phyloP scores from a whole-genome alignment of 2,113 vertebrate genomes.

The Hippoglossus stenolepis region DNA sequence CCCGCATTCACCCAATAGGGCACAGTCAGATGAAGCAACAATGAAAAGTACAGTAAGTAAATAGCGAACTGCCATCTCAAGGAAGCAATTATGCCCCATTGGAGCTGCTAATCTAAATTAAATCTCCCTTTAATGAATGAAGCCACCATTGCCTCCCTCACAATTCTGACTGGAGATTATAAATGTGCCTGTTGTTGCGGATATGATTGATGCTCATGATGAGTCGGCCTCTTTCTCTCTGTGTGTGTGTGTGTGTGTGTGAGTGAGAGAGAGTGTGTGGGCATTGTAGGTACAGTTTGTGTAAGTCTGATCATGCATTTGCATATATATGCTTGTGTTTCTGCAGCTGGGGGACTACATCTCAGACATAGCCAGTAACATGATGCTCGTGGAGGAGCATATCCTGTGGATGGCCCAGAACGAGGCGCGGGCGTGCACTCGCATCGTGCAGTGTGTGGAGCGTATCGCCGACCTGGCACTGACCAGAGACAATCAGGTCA shows the following conservation, averaged over 20 bases:
- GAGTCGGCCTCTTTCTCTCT: conserved; percentile 26
- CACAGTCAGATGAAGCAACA: conserved; percentile 61
- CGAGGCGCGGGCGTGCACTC: conserved; percentile 88
- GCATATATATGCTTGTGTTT: conserved; percentile 17
- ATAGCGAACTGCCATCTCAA: conserved; percentile 66
- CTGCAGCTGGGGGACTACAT: conserved; percentile 86
- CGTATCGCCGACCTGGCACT: conserved; percentile 85
- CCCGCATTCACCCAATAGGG: conserved; percentile 56
- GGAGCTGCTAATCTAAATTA: conserved; percentile 80
- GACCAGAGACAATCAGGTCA: conserved; percentile 76
- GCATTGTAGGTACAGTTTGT: neutral
- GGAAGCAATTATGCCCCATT: conserved; percentile 71
- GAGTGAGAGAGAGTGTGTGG: no score
- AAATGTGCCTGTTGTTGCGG: conserved; percentile 65
- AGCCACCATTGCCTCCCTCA: conserved; percentile 65
- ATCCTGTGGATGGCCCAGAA: conserved; percentile 92
- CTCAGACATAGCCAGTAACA: conserved; percentile 89
- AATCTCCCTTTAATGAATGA: conserved; percentile 79
- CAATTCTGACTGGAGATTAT: conserved; percentile 67
- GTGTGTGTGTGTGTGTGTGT: neutral
- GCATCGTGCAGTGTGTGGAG: conserved; percentile 90
- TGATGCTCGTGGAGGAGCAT: conserved; percentile 91
- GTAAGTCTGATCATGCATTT: neutral
- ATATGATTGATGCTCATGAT: conserved; percentile 63
- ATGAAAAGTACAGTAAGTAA: conserved; percentile 73